Percentiles rank a stretch among this genome's conserved stretches.
phyloP scores from a whole-genome alignment of 2,888 invertebrate genomes.

The Leptodirus hochenwartii region DNA sequence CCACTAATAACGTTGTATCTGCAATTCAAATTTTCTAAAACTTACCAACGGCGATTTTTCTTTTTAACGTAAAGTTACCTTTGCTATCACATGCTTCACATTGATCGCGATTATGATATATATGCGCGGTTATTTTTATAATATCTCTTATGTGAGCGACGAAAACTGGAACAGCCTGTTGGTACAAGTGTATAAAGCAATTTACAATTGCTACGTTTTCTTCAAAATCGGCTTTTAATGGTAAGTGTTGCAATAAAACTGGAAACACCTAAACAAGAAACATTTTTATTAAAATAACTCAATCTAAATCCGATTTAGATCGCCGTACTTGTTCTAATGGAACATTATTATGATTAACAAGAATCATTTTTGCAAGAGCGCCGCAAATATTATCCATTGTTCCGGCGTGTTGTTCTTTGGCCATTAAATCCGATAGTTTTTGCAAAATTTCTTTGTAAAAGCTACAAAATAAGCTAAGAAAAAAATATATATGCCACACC shows the following conservation, averaged over 20 bases:
- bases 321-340: constrained; percentile 45
- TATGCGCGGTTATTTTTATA: constrained; percentile 33
- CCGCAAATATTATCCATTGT: constrained; percentile 64
- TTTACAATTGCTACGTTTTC: constrained; percentile 53
- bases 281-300: constrained; percentile 3
- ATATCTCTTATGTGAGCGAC: constrained; percentile 33
- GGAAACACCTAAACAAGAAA: constrained; percentile 38
- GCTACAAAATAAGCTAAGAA: constrained; percentile 22
- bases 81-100: too few species aligned
- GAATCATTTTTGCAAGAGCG: constrained; percentile 54
- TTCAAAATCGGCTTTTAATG: constrained; percentile 52
- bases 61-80: too few species aligned
- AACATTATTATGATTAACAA: constrained; percentile 39
- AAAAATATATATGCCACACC: constrained; percentile 1
- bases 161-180: constrained; percentile 37
- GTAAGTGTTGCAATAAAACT: constrained; percentile 48
- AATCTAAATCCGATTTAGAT: constrained; percentile 1
- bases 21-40: constrained; percentile 13
- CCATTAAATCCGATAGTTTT: constrained; percentile 43
- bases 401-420: constrained; percentile 42
- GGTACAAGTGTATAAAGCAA: constrained; percentile 43
- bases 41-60: constrained; percentile 33
- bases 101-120: constrained; percentile 37
- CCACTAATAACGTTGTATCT: constrained; percentile 31
- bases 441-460: constrained; percentile 46